phyloP scores from a whole-genome alignment of 1,140 invertebrate genomes.

The Bilobella aurantiaca region DNA sequence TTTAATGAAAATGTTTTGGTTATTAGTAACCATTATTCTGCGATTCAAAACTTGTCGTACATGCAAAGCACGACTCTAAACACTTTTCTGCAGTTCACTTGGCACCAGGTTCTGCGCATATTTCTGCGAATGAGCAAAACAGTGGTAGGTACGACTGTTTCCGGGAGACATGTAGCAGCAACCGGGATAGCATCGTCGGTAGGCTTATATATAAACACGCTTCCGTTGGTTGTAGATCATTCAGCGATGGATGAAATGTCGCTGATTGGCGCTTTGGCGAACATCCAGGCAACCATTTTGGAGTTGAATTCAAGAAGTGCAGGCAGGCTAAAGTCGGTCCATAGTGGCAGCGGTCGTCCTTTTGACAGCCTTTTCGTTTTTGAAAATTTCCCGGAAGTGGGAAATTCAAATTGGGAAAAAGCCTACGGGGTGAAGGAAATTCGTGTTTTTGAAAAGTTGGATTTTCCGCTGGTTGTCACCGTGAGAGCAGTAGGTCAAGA shows the following conservation, averaged over 20 bases:
- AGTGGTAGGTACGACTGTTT: constrained; percentile 6
- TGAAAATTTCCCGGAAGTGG: not conserved
- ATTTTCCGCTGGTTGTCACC: constrained; percentile 6
- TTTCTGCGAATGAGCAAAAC: not conserved
- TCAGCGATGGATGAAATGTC: not conserved
- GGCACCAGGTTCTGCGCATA: not conserved
- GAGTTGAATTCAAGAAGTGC: not conserved
- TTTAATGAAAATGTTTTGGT: not conserved
- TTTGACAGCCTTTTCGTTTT: constrained; percentile 8
- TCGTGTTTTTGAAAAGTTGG: not conserved
- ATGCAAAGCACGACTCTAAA: not conserved
- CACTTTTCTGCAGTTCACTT: not conserved
- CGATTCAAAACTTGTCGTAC: too few relatives aligned
- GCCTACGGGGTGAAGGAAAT: not conserved
- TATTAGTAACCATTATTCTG: not conserved
- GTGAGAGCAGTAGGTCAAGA: not conserved
- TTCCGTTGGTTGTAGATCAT: constrained; percentile 5
- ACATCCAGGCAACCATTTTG: not conserved
- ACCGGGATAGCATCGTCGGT: not conserved
- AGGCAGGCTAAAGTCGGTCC: not conserved
- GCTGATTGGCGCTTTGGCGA: not conserved
- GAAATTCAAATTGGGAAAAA: not conserved
- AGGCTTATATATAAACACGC: constrained; percentile 4
- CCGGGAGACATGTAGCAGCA: not conserved
- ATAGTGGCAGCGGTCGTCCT: not conserved